These are phyloP conservation scores for Lordiphosa collinella DNA, from an alignment of 1,140 invertebrate species.

Conservation along the genomic window DNA sequence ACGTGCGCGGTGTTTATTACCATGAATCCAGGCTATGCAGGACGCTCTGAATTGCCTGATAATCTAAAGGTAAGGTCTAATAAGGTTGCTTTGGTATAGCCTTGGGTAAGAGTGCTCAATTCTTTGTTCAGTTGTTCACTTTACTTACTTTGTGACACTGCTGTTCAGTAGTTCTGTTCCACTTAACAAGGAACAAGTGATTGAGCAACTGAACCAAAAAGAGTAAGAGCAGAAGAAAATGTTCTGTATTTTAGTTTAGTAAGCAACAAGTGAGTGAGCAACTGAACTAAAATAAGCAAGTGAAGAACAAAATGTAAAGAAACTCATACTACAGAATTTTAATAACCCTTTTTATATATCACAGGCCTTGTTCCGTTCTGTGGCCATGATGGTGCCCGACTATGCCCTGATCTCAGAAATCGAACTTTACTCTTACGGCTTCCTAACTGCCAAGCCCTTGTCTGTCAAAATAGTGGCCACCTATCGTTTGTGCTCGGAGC, in stretches of 20 bases:
- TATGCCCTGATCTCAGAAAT: constrained; percentile 97
- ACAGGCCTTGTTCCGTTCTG: constrained; percentile 94
- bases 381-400: constrained; percentile 99
- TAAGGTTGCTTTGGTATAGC: neutral
- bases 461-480: constrained; percentile 97
- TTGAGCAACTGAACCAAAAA: too few species aligned
- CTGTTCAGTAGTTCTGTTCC: too few species aligned
- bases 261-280: too few species aligned
- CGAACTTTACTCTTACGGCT: constrained; percentile 96
- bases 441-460: constrained; percentile 91
- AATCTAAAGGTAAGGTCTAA: constrained; percentile 88
- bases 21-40: constrained; percentile 97
- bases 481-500: constrained; percentile 95
- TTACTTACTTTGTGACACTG: too few species aligned
- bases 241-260: too few species aligned
- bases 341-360: constrained; percentile 13
- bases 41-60: constrained; percentile 93
- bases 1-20: constrained; percentile 97
- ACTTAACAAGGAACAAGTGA: too few species aligned
- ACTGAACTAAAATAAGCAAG: too few species aligned
- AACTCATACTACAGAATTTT: too few species aligned
- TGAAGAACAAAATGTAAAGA: too few species aligned
- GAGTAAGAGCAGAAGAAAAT: too few species aligned
- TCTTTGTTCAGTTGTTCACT: too few species aligned
- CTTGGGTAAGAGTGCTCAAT: neutral